Percentiles rank a stretch among this genome's conserved stretches.
Evolutionary conservation across 2,113 vertebrate species (phyloP).

Genomic region (Psephotus haematonotus): DNA sequence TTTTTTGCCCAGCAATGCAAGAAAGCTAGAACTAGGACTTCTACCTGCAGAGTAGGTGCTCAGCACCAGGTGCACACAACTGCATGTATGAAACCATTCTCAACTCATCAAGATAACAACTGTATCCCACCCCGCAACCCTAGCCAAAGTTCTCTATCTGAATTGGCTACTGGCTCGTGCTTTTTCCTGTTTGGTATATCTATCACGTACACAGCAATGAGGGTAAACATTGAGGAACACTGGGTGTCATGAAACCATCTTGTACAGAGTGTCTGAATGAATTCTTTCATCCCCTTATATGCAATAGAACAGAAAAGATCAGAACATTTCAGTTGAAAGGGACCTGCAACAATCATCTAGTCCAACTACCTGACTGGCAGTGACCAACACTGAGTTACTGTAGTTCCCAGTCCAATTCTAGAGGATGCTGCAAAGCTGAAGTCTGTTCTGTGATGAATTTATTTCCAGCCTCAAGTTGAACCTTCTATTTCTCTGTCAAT

Average conservation of each 20-base stretch:
- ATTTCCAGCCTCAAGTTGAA: not conserved
- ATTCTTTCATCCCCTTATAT: not conserved
- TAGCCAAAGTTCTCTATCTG: not conserved
- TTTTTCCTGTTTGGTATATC: not conserved
- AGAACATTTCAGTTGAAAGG: not conserved
- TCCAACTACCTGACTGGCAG: not conserved
- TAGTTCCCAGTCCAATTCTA: not conserved
- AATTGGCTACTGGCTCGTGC: not conserved
- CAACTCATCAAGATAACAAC: not conserved
- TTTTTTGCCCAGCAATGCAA: not conserved
- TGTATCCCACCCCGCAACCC: not conserved
- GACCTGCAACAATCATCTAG: not conserved
- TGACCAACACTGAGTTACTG: not conserved
- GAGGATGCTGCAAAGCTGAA: not conserved
- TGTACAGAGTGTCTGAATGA: not conserved
- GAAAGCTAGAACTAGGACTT: not conserved
- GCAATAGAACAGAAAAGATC: not conserved
- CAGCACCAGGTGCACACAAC: not conserved
- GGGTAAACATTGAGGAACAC: not conserved
- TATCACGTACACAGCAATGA: not conserved
- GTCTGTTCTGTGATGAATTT: not conserved
- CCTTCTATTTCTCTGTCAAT: not conserved
- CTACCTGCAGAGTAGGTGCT: not conserved
- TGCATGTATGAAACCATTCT: not conserved
- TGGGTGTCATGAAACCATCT: not conserved